phyloP scores from a whole-genome alignment of 2,888 invertebrate genomes.

The Aphrophora alni region DNA sequence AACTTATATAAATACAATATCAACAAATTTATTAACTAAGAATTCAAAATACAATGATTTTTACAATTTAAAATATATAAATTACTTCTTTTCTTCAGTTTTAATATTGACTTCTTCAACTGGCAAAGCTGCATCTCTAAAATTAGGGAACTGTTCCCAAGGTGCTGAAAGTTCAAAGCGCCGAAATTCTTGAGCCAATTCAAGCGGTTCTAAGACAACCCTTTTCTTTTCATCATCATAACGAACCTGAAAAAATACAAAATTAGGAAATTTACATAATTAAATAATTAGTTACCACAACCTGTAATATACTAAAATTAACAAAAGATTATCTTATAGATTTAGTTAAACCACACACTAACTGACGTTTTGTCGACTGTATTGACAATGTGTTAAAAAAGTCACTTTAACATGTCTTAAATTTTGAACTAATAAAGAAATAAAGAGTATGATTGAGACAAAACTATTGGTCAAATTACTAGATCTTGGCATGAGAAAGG shows the following conservation, averaged over 20 bases:
- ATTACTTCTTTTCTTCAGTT: slow-evolving; percentile 41
- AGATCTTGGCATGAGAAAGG: too few species aligned
- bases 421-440: too few species aligned
- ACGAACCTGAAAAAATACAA: slow-evolving; percentile 74
- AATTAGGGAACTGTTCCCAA: slow-evolving; percentile 98
- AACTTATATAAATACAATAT: too few species aligned
- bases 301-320: too few species aligned
- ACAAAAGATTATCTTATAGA: too few species aligned
- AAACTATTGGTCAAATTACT: too few species aligned
- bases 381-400: too few species aligned
- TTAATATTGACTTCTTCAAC: slow-evolving; percentile 67
- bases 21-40: neutral
- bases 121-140: slow-evolving; percentile 70
- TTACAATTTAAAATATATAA: slow-evolving; percentile 1
- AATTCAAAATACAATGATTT: neutral
- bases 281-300: too few species aligned
- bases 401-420: too few species aligned
- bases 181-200: slow-evolving; percentile 96
- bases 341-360: too few species aligned
- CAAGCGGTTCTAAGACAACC: slow-evolving; percentile 95
- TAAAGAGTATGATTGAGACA: too few species aligned
- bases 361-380: too few species aligned
- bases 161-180: slow-evolving; percentile 96
- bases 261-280: slow-evolving; percentile 27
- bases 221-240: slow-evolving; percentile 98